Percentiles rank a stretch among this genome's conserved stretches.
Evolutionary conservation across 2,888 invertebrate genomes (phyloP).

Genomic region (Hymenopus coronatus): DNA sequence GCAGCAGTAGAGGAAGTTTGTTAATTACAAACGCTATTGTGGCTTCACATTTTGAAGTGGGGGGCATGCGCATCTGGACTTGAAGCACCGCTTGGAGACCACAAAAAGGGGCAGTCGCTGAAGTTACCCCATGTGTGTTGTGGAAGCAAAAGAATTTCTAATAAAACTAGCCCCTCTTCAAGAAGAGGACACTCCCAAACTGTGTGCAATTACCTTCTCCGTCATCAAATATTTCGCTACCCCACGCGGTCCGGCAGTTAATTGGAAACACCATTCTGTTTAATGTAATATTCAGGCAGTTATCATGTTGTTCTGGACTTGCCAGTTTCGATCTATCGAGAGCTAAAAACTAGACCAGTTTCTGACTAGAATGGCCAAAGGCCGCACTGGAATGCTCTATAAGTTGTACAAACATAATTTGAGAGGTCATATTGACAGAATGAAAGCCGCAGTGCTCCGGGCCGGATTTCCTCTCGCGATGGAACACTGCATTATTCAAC

Average conservation of each 20-base stretch:
- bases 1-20: too few species aligned
- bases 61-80: background rate
- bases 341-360: background rate
- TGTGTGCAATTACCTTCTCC: constrained; percentile 9
- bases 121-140: background rate
- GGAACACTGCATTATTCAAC: background rate
- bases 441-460: background rate
- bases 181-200: background rate
- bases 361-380: background rate
- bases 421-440: background rate
- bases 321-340: background rate
- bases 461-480: background rate
- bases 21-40: background rate
- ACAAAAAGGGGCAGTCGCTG: background rate
- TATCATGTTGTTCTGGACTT: background rate
- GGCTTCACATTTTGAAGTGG: background rate
- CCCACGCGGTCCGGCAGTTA: background rate
- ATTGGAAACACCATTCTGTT: background rate
- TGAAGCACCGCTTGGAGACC: background rate
- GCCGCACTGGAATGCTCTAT: background rate
- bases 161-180: background rate
- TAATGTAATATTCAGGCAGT: background rate
- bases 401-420: background rate
- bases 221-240: background rate
- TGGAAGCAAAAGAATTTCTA: background rate